These are phyloP conservation scores for Sebastes minor DNA, from an alignment of 2,797 vertebrate species.

Conservation along the genomic window DNA sequence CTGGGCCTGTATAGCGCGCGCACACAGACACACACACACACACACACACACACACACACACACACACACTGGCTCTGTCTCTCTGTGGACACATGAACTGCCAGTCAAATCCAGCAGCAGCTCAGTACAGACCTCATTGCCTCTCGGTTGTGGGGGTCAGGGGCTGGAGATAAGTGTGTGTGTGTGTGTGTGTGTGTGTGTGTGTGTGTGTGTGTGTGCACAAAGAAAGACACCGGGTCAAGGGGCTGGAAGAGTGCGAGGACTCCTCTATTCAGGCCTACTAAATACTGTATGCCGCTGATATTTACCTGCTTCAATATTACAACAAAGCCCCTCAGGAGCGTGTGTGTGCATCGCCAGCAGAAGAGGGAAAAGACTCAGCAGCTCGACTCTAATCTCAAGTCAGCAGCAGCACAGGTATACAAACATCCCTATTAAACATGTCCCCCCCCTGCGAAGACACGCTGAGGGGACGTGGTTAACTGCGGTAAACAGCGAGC, in stretches of 20 bases:
- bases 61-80: constrained; percentile 11
- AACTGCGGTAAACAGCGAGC: constrained; percentile 48
- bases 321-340: constrained; percentile 47
- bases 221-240: constrained; percentile 51
- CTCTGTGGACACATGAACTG: constrained; percentile 62
- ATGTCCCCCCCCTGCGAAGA: constrained; percentile 15
- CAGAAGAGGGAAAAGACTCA: constrained; percentile 27
- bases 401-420: constrained; percentile 36
- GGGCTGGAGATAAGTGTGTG: constrained; percentile 34
- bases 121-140: constrained; percentile 53
- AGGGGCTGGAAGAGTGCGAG: constrained; percentile 48
- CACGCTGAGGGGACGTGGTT: constrained; percentile 24
- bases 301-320: constrained; percentile 64
- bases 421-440: constrained; percentile 54
- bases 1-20: constrained; percentile 33
- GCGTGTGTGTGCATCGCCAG: background rate
- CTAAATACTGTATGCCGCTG: constrained; percentile 65
- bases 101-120: constrained; percentile 67
- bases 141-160: constrained; percentile 54
- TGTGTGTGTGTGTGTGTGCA: background rate
- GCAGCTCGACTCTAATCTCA: constrained; percentile 33
- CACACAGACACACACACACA: constrained; percentile 9
- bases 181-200: constrained; percentile 9
- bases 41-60: constrained; percentile 23
- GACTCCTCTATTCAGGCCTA: constrained; percentile 53